Evolutionary conservation across 2,797 vertebrate species (phyloP), one percentile per base, ranked within the genome.

Genomic region (Acomys russatus): DNA sequence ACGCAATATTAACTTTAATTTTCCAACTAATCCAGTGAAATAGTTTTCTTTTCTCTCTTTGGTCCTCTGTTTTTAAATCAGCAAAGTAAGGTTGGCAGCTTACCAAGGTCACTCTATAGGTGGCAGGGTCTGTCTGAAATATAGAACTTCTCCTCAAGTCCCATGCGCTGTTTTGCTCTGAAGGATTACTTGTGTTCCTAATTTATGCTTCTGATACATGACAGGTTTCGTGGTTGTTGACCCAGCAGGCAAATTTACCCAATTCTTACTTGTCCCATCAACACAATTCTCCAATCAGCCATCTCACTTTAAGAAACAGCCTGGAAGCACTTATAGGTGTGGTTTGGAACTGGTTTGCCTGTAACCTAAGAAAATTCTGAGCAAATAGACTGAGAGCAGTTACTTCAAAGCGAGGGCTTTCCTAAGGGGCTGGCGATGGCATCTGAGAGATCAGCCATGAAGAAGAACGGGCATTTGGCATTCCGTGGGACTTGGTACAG

Each of bases 11-110:
- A 80, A 80, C 91, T 70, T 90, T 84, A 92, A 68, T 92, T 95
- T 96, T 90, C 78, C 63, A 94, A 61, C 77, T 74, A 91, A 86
- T 56, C 68, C 54, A 80, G 1, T 68, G 44, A 93, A 93, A 68
- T 28, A 38, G 85, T 15, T 56, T 91, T 91, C 76, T 35, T 95
- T 54, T 92, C 54, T 85, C 10, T 89, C 15, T 44, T 44, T 44
- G 22, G 83, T 59, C 76, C 25, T 80, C 51, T 56, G 64, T 92
- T 88, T 91, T 84, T 44, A 90, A 64, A 54, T 79, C 25, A 76
- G 20, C 0, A 14, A 3, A 78, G 44, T 12, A 33, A 88, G 73
- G 25, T 68, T 87, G 96, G 73, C 30, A 18, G 38, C 54, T 89
- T 63, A 70, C 25, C 59, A 49, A 33, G 33, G n/a, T 66, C 91